Percentiles rank a stretch among this genome's conserved stretches.
phyloP scores from a whole-genome alignment of 2,888 invertebrate genomes.

The Corbicula japonica region DNA sequence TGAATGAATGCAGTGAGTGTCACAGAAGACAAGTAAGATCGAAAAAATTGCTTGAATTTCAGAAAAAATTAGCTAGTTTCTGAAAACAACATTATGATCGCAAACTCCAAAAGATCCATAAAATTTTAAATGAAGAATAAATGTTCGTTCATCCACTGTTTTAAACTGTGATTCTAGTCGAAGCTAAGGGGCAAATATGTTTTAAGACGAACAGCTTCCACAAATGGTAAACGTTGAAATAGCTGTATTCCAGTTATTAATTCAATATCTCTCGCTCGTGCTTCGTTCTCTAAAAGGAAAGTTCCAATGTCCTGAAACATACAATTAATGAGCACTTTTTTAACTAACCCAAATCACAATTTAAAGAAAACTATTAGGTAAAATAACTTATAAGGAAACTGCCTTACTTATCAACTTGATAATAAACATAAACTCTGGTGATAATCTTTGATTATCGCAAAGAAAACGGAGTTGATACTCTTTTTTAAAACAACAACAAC shows the following conservation, averaged over 20 bases:
- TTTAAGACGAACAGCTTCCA: slow-evolving; percentile 55
- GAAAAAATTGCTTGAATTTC: too few relatives aligned
- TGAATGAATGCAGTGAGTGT: too few relatives aligned
- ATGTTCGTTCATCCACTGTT: not conserved
- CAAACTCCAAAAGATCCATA: not conserved
- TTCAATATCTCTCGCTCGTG: slow-evolving; percentile 80
- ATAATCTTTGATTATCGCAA: not conserved
- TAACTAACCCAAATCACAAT: not conserved
- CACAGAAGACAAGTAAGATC: too few relatives aligned
- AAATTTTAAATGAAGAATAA: not conserved
- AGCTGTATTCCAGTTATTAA: slow-evolving; percentile 78
- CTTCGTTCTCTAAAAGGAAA: slow-evolving; percentile 76
- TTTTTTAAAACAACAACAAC: not conserved
- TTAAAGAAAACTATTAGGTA: not conserved
- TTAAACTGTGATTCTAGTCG: not conserved
- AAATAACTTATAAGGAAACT: not conserved
- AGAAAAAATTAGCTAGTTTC: not conserved
- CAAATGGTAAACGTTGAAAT: slow-evolving; percentile 55
- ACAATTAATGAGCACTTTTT: not conserved
- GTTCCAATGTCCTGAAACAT: slow-evolving; percentile 66
- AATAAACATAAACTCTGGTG: not conserved
- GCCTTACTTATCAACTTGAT: not conserved
- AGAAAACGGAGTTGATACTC: not conserved
- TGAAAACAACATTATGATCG: not conserved
- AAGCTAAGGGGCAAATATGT: slow-evolving; percentile 64